These are phyloP conservation scores for Molothrus aeneus DNA, from an alignment of 2,797 vertebrate species.

Conservation along the genomic window DNA sequence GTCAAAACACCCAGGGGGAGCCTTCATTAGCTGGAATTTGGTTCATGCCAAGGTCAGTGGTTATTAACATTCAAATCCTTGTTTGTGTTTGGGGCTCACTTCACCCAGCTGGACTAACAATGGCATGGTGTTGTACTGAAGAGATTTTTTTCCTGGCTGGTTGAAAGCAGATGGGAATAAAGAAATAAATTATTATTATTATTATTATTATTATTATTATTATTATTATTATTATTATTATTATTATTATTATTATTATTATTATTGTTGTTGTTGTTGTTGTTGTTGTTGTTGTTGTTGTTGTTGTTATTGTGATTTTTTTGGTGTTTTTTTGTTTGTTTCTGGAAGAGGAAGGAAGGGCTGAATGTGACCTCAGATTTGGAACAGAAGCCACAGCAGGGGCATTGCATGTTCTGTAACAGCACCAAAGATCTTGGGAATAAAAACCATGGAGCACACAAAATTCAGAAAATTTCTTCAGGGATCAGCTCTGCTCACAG, in stretches of 20 bases:
- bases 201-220: not conserved
- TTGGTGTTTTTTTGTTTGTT: not conserved
- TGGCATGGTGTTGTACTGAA: fast-evolving
- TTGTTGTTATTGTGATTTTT: too few relatives aligned
- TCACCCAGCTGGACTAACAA: not conserved
- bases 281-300: too few relatives aligned
- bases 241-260: too few relatives aligned
- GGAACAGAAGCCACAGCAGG: fast-evolving
- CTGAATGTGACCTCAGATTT: not conserved
- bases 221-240: too few relatives aligned
- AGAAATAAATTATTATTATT: not conserved
- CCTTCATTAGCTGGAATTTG: not conserved
- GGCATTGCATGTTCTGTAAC: not conserved
- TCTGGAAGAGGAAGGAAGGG: not conserved
- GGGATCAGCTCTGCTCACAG: not conserved
- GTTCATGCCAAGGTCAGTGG: not conserved
- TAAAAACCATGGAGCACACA: not conserved
- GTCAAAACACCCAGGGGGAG: not conserved
- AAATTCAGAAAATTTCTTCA: not conserved
- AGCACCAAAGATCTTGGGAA: not conserved
- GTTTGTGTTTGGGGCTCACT: not conserved
- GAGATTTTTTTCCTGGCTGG: too few relatives aligned
- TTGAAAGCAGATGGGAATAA: not conserved
- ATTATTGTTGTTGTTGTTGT: too few relatives aligned
- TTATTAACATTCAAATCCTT: not conserved